Evolutionary conservation across 2,113 vertebrate species (phyloP).

Genomic region (Symphodus melops): DNA sequence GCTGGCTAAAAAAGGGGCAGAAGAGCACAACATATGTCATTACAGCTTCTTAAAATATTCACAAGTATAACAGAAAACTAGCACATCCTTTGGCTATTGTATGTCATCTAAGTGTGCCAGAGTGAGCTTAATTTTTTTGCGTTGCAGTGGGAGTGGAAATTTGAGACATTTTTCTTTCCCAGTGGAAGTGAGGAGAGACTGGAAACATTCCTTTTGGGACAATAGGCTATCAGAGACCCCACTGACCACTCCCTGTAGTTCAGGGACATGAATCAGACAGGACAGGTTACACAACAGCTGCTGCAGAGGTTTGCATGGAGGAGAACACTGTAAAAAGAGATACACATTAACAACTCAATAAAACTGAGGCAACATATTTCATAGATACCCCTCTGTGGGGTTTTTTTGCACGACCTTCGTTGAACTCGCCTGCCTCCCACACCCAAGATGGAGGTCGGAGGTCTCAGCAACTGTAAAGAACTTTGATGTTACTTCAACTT

Average conservation of each 20-base stretch:
- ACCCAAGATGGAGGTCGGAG: no score
- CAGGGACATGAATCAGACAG: constrained; percentile 46
- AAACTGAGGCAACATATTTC: no score
- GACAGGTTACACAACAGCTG: constrained; percentile 61
- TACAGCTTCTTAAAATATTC: constrained; percentile 10
- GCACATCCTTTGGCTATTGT: neutral
- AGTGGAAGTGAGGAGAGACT: constrained; percentile 68
- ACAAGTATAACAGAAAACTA: constrained; percentile 19
- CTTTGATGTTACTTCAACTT: no score
- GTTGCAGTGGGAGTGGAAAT: constrained; percentile 63
- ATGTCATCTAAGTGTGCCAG: constrained; percentile 18
- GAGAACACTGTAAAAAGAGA: constrained; percentile 3
- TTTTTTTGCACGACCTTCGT: no score
- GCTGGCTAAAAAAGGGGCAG: constrained; percentile 12
- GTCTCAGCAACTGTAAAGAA: no score
- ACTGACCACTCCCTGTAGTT: constrained; percentile 65
- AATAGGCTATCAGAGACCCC: constrained; percentile 74
- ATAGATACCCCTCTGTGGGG: no score
- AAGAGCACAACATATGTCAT: constrained; percentile 21
- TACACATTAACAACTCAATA: no score
- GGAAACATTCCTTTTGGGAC: constrained; percentile 76
- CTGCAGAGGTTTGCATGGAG: constrained; percentile 20
- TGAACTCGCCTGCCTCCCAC: no score
- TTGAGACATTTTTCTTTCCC: constrained; percentile 44
- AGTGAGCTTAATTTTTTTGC: constrained; percentile 6